Evolutionary conservation across 1,140 invertebrate genomes (phyloP).

Genomic region (Pentalonia nigronervosa): DNA sequence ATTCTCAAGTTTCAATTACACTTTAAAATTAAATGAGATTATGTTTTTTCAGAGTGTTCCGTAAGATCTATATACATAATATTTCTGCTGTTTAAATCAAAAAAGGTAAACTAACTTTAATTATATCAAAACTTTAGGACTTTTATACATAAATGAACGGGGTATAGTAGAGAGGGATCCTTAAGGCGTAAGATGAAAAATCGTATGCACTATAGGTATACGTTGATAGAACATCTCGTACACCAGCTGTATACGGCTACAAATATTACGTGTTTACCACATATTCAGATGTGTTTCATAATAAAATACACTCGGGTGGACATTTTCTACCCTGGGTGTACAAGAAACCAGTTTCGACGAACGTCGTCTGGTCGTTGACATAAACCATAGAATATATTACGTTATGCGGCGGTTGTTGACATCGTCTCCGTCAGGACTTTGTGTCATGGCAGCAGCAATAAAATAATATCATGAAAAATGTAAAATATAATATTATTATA

Average conservation of each 20-base stretch:
- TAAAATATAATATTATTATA: background rate
- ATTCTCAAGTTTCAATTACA: too few species aligned
- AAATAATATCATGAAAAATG: background rate
- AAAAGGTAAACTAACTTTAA: too few species aligned
- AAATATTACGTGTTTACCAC: too few species aligned
- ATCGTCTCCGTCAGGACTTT: background rate
- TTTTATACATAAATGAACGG: too few species aligned
- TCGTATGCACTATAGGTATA: background rate
- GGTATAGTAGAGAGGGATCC: too few species aligned
- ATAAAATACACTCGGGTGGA: background rate
- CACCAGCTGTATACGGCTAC: too few species aligned
- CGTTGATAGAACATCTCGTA: background rate
- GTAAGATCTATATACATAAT: too few species aligned
- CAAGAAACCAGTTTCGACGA: background rate
- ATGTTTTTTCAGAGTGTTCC: too few species aligned
- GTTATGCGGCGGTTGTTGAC: background rate
- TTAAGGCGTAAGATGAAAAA: too few species aligned
- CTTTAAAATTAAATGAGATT: too few species aligned
- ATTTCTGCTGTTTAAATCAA: too few species aligned
- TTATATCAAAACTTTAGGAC: too few species aligned
- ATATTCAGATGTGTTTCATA: background rate
- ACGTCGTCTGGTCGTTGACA: background rate
- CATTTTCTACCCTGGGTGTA: background rate
- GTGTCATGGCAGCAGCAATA: background rate
- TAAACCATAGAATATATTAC: background rate